Evolutionary conservation across 2,888 invertebrate species (phyloP).

Genomic region (Heliconius hortense): DNA sequence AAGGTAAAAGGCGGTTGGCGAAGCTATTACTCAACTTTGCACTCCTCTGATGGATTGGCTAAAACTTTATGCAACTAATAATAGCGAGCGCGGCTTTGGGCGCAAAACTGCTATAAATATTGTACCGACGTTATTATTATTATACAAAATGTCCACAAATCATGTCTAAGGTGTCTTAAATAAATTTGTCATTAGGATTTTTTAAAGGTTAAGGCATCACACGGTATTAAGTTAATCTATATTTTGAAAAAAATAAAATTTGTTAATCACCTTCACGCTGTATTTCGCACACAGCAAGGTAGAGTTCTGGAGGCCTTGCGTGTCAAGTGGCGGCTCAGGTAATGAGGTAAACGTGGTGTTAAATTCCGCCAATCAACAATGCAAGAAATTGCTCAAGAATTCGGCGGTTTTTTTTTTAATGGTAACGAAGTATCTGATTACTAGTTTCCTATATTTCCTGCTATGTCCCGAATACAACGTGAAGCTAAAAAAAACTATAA

Average conservation of each 20-base stretch:
- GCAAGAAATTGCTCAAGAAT: neutral
- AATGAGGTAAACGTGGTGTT: neutral
- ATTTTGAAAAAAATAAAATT: too few species aligned
- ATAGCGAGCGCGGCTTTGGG: neutral
- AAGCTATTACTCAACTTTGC: conserved; percentile 2
- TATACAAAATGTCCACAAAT: neutral
- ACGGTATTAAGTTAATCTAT: too few species aligned
- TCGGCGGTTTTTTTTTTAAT: neutral
- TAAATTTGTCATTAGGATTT: neutral
- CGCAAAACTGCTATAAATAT: neutral
- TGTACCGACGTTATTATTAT: neutral
- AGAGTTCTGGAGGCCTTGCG: too few species aligned
- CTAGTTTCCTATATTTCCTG: neutral
- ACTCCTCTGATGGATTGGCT: conserved; percentile 15
- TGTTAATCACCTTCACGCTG: too few species aligned
- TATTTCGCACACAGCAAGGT: too few species aligned
- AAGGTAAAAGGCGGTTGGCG: neutral
- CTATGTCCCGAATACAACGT: too few species aligned
- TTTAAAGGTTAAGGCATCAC: neutral
- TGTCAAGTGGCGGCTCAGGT: too few species aligned
- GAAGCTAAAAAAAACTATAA: too few species aligned
- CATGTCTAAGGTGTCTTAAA: neutral
- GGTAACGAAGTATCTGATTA: neutral
- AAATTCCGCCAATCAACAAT: neutral
- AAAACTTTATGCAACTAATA: conserved; percentile 13